Evolutionary conservation across 92 coral and sea anemone genomes (phyloP).

Genomic region (Palythoa grandis): DNA sequence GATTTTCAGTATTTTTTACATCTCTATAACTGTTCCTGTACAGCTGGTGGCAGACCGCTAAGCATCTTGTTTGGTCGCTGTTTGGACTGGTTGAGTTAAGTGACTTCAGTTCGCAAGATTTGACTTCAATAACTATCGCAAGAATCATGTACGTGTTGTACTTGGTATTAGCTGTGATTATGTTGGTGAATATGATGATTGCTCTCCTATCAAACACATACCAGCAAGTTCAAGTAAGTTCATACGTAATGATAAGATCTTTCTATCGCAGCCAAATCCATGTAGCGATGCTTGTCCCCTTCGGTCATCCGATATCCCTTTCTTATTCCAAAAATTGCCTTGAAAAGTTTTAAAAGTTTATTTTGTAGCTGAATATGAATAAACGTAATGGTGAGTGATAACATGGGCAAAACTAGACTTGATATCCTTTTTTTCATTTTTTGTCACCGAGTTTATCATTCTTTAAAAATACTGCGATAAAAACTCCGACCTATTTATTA

Average conservation of each 20-base stretch:
- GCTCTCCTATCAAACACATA: conserved; percentile 36
- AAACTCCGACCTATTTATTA: too few relatives aligned
- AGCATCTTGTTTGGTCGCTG: conserved; percentile 33
- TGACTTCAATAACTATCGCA: not conserved
- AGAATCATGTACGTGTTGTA: conserved; percentile 14
- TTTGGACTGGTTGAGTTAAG: conserved; percentile 8
- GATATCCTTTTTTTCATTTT: too few relatives aligned
- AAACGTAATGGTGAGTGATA: too few relatives aligned
- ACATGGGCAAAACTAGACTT: too few relatives aligned
- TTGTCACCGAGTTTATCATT: too few relatives aligned
- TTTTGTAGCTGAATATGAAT: too few relatives aligned
- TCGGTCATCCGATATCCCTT: too few relatives aligned
- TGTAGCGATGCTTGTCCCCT: too few relatives aligned
- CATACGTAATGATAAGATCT: not conserved
- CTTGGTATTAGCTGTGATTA: conserved; percentile 25
- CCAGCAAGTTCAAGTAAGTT: conserved; percentile 24
- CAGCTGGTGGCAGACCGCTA: conserved; percentile 32
- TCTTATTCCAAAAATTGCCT: too few relatives aligned
- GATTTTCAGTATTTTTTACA: not conserved
- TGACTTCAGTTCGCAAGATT: not conserved
- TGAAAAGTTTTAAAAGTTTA: too few relatives aligned
- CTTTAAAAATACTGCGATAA: too few relatives aligned
- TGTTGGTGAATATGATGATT: conserved; percentile 42
- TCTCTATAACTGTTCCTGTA: not conserved
- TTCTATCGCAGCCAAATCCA: too few relatives aligned